Evolutionary conservation across 2,113 vertebrate species (phyloP).

Genomic region (Ailuropoda melanoleuca): DNA sequence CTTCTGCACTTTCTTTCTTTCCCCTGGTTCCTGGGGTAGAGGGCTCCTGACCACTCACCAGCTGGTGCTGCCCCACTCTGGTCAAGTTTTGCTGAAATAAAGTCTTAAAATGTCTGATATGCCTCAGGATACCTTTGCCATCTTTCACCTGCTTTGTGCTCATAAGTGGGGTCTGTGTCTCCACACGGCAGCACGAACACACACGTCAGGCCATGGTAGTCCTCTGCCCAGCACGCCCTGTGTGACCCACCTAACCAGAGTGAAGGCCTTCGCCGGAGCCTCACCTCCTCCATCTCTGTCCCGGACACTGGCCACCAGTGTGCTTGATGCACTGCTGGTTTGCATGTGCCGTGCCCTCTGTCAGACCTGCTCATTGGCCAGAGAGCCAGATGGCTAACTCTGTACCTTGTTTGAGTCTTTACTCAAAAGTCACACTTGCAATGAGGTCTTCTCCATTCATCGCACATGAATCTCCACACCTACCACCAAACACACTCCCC

Average conservation of each 20-base stretch:
- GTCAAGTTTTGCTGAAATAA: background rate
- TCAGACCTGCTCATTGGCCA: too few relatives aligned
- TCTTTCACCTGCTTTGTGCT: background rate
- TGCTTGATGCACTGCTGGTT: background rate
- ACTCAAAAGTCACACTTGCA: background rate
- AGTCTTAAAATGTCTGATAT: background rate
- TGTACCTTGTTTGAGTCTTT: background rate
- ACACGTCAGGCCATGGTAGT: fast-evolving
- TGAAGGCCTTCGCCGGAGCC: background rate
- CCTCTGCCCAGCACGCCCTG: too few relatives aligned
- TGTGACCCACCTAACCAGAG: too few relatives aligned
- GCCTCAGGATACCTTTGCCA: background rate
- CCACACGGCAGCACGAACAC: background rate
- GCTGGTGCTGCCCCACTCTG: too few relatives aligned
- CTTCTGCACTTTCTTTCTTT: fast-evolving
- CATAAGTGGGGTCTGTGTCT: background rate
- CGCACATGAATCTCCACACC: too few relatives aligned
- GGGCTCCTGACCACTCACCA: background rate
- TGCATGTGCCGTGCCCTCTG: background rate
- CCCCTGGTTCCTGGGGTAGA: too few relatives aligned
- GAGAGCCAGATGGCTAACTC: background rate
- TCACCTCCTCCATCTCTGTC: fast-evolving
- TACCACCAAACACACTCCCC: background rate
- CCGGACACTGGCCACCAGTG: too few relatives aligned
- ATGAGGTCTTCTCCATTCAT: background rate